Base-by-base conservation (phyloP, 1,140 invertebrate species). In the Drosophila ohnishii region DNA sequence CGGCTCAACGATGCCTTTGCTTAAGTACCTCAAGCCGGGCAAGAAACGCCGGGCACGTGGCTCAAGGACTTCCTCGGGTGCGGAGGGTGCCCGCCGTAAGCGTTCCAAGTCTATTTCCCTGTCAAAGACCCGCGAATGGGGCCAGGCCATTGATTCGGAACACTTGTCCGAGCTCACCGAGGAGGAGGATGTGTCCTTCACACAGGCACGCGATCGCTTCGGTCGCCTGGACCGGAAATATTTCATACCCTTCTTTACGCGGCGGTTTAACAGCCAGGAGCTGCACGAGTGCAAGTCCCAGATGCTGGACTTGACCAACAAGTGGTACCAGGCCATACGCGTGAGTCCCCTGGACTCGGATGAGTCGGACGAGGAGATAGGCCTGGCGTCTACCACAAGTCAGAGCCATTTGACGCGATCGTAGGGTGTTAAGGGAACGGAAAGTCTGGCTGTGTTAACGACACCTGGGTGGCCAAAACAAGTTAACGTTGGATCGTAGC, bases 91-190 rank as follows among this genome's bases (percentile, higher is more conserved):
- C 13, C 70, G 65, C 19, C 70, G 94, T 45, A 95, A 95, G 90
- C 95, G 95, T 63, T 95, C 96, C 55, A 96, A 96, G 90, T 97
- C 97, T 92, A 95, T 99, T 50, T 97, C 97, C 35, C 93, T 99
- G 32, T 98, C 97, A 80, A 99, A 99, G 94, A 99, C 98, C 0
- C 96, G 97, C 92, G 98, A 99, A 94, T 98, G 97, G 97, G 98
- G 98, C 22, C 97, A 98, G 93, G 95, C 98, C 8, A 97, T 99
- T 42, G 98, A 99, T 92, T 98, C 98, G 0, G 98, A 99, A 91
- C 97, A 98, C 93, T 92, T 99, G 48, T 99, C 98, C 5, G 98
- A 99, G 92, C 94, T 98, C 11, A 99, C 98, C 0, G 98, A 99
- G 92, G 97, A 98, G 87, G 98, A 99, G 92, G 95, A 94, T 92